phyloP scores from a whole-genome alignment of 2,113 vertebrate genomes.

The Corythaixoides concolor region DNA sequence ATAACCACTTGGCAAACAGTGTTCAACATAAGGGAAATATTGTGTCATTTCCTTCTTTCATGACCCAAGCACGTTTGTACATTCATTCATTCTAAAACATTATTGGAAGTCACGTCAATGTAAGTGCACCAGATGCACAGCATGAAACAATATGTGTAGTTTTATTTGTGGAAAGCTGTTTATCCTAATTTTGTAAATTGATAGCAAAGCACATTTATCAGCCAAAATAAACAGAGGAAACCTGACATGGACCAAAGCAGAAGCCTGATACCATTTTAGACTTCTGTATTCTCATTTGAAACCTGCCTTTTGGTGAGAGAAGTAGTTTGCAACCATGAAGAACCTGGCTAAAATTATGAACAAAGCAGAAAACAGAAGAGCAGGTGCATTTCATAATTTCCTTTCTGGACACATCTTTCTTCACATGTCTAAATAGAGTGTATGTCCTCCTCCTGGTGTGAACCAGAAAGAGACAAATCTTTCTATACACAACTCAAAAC shows the following conservation, averaged over 20 bases:
- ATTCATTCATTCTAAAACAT: neutral
- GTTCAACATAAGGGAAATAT: neutral
- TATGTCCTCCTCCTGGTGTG: neutral
- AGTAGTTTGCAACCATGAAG: neutral
- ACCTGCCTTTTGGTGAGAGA: neutral
- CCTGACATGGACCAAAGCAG: neutral
- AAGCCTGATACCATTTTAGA: neutral
- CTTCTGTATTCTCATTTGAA: neutral
- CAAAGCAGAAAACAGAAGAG: neutral
- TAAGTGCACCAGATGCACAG: neutral
- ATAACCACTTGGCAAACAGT: neutral
- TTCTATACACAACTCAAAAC: neutral
- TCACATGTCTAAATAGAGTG: neutral
- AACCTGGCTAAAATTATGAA: neutral
- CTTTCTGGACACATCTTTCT: neutral
- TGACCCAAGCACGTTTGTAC: neutral
- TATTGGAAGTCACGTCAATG: neutral
- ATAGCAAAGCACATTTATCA: neutral
- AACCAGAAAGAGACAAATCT: neutral
- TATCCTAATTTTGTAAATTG: neutral
- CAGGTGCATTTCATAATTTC: neutral
- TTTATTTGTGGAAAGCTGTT: neutral
- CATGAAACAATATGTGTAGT: neutral
- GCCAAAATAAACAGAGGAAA: constrained; percentile 19
- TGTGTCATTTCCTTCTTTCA: neutral